Base-by-base conservation (phyloP, 1,140 invertebrate species). In the Pseudomyrmex flavicornis region DNA sequence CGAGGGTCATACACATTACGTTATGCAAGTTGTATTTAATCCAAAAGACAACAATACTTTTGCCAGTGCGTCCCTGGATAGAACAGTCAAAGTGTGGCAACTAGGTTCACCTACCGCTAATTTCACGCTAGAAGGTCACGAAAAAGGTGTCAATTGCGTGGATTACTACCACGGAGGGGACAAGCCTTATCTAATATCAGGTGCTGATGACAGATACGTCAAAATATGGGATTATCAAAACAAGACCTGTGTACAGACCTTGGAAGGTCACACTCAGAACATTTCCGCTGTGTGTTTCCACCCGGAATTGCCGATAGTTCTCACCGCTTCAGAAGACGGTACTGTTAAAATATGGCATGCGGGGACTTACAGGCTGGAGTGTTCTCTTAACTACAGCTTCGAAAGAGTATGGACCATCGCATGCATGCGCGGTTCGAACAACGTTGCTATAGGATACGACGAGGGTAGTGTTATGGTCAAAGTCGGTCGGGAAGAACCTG, bases 1-100 rank as follows among this genome's bases (percentile, higher is more conserved):
- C 92, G 98, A 99, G 91, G 98, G 99, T 0, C 99, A 99, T 94
- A 98, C 98, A 0, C 99, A 99, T 93, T 99, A 99, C 93, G 99
- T 99, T 0, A 99, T 99, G 99, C 99, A 99, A 94, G 98, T 99
- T 90, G 99, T 99, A 0, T 98, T 99, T 87, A 99, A 99, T 95
- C 99, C 99, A 0, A 99, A 99, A 93, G 99, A 99, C 92, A 99
- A 99, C 93, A 99, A 99, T 93, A 99, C 99, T n/a, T 99, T 99
- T 95, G 99, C 99, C 5, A 99, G 98, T 92, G 99, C 99, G 35
- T 99, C 99, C 22, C 95, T 99, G 1, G 99, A 99, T 94, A 96
- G 98, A 85, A 99, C 98, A 1, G 97, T 99, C 7, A 99, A 99
- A 96, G 98, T 99, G 12, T 99, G 99, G 99, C 98, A 99, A 91